Conservation (phyloP, 2,888 invertebrate species). For the Rhopalosiphum nymphaeae region DNA sequence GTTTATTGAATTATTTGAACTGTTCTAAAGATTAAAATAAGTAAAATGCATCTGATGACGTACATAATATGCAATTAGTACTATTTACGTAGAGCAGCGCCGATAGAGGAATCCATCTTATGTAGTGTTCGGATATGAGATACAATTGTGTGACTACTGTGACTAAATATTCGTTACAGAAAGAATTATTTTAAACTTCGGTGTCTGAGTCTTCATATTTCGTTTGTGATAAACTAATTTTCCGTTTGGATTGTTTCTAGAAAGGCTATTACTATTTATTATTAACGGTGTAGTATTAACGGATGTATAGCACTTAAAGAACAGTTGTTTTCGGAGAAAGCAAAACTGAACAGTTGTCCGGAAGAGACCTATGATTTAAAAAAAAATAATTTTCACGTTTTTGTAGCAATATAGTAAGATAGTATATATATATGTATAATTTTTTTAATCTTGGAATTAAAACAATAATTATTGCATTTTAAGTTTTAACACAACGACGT, state of each 20-base stretch:
- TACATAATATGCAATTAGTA: neutral
- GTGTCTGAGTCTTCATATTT: neutral
- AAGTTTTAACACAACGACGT: neutral
- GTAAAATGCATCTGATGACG: neutral
- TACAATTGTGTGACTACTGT: neutral
- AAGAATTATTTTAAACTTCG: neutral
- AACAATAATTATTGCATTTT: neutral
- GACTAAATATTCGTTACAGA: neutral
- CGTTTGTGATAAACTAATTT: slow-evolving; percentile 4
- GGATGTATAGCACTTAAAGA: slow-evolving; percentile 18
- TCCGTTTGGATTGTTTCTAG: neutral
- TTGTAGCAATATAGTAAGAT: neutral
- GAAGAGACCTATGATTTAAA: neutral
- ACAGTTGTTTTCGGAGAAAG: slow-evolving; percentile 57
- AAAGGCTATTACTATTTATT: neutral
- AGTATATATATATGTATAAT: neutral
- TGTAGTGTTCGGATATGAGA: neutral
- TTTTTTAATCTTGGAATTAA: neutral
- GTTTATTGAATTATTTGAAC: slow-evolving; percentile 15
- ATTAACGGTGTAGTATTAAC: slow-evolving; percentile 22
- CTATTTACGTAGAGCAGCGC: neutral
- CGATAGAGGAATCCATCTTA: neutral
- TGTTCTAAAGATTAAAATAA: neutral
- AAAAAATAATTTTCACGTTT: slow-evolving; percentile 23
- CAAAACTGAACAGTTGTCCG: slow-evolving; percentile 28